phyloP scores from a whole-genome alignment of 2,797 vertebrate genomes.

The Champsocephalus gunnari region DNA sequence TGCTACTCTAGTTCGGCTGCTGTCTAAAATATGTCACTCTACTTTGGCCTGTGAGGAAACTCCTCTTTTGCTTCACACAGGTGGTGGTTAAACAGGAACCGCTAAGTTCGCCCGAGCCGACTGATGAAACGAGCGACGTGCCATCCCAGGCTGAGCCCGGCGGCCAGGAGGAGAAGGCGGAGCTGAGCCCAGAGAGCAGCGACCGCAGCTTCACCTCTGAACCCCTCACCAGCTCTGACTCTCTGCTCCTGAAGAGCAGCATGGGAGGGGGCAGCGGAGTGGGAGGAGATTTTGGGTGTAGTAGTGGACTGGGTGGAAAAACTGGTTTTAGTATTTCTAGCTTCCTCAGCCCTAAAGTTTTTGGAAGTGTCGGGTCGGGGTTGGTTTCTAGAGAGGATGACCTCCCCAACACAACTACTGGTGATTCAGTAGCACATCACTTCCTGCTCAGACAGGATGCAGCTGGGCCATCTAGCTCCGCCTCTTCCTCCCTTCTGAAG shows the following conservation, averaged over 20 bases:
- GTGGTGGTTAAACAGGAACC: conserved; percentile 96
- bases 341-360: conserved; percentile 89
- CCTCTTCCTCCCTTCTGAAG: conserved; percentile 80
- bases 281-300: conserved; percentile 64
- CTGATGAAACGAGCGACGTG: conserved; percentile 93
- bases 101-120: conserved; percentile 93
- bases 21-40: neutral
- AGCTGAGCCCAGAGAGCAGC: conserved; percentile 95
- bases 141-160: conserved; percentile 93
- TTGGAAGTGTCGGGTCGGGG: conserved; percentile 62
- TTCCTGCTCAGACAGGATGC: conserved; percentile 90
- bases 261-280: conserved; percentile 51
- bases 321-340: conserved; percentile 91
- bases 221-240: conserved; percentile 89
- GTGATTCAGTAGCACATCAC: conserved; percentile 78
- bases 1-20: neutral
- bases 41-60: neutral
- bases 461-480: conserved; percentile 75
- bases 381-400: conserved; percentile 84
- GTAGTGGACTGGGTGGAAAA: conserved; percentile 86
- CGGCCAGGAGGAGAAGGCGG: conserved; percentile 92
- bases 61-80: conserved; percentile 50
- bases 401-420: conserved; percentile 94
- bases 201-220: conserved; percentile 93
- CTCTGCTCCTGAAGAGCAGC: conserved; percentile 88